phyloP scores from a whole-genome alignment of 2,797 vertebrate genomes.

The Ptychobarbus kaznakovi region DNA sequence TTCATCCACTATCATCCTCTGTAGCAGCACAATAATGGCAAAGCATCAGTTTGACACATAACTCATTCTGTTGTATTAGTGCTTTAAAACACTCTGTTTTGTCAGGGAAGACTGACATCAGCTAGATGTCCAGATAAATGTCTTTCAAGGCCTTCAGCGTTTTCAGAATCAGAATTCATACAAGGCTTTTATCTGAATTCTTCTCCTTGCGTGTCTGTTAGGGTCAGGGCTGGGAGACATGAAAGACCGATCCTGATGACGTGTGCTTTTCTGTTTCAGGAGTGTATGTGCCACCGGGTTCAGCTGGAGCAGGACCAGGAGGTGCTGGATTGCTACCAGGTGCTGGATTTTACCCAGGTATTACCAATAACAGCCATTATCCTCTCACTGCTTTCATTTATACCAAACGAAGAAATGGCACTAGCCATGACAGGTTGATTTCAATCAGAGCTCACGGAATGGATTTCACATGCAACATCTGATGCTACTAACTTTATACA shows the following conservation, averaged over 20 bases:
- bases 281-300: constrained; percentile 78
- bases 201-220: neutral
- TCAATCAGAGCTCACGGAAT: neutral
- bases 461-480: neutral
- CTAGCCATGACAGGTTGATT: neutral
- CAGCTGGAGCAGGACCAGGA: constrained; percentile 60
- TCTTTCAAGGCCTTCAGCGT: neutral
- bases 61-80: too few relatives aligned
- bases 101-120: neutral
- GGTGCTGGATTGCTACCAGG: constrained; percentile 70
- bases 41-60: neutral
- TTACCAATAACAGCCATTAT: constrained; percentile 7
- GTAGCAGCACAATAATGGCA: neutral
- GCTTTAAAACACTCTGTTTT: neutral
- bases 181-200: neutral
- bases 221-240: neutral
- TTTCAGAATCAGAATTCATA: neutral
- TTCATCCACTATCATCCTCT: neutral
- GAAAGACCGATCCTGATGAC: neutral
- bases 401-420: neutral
- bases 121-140: neutral
- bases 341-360: constrained; percentile 78
- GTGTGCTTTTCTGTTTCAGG: constrained; percentile 68
- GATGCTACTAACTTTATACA: neutral
- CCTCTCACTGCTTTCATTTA: neutral